Conservation (phyloP, 2,113 vertebrate genomes). For the Agelaius tricolor region DNA sequence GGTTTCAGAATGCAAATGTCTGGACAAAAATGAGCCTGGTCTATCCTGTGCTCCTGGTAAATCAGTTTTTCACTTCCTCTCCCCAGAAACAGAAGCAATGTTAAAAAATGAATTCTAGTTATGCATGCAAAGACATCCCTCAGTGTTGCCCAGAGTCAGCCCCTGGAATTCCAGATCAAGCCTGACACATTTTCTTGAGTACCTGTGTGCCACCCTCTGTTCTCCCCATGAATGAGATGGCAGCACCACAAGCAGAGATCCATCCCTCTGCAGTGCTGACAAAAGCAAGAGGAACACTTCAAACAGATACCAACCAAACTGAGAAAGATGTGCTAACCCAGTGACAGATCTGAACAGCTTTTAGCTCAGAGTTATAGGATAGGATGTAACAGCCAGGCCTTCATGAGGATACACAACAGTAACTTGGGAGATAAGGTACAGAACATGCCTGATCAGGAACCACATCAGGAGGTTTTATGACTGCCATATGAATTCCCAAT, state of each 20-base stretch:
- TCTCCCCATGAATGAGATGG: neutral
- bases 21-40: neutral
- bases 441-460: neutral
- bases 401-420: neutral
- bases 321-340: neutral
- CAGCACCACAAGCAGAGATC: neutral
- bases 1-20: neutral
- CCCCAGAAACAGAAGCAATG: neutral
- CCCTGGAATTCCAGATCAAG: neutral
- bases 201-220: rapidly evolving
- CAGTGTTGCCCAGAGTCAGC: neutral
- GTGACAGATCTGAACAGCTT: neutral
- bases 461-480: neutral
- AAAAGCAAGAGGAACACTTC: neutral
- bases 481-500: neutral
- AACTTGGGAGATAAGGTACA: neutral
- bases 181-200: neutral
- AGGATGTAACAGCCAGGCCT: neutral
- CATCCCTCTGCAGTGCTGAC: neutral
- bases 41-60: neutral
- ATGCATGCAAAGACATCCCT: neutral
- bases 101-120: neutral
- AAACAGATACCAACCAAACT: neutral
- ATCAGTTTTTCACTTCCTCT: neutral
- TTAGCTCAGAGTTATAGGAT: neutral